Percentiles rank a stretch among this genome's conserved stretches.
These are phyloP conservation scores for Psylliodes chrysocephalus DNA, from an alignment of 2,888 invertebrate species.

Conservation along the genomic window DNA sequence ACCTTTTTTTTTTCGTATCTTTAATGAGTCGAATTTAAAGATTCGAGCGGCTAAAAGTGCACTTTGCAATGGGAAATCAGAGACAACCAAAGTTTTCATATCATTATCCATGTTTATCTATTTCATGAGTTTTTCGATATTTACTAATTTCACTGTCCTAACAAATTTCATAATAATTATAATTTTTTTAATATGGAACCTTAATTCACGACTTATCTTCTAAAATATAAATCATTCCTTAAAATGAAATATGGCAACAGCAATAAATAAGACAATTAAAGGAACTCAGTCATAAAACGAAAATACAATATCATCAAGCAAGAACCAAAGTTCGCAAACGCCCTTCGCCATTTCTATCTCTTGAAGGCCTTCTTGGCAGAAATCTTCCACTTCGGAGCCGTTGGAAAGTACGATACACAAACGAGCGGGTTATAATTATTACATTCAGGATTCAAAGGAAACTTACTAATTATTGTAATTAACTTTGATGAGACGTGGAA, in stretches of 20 bases:
- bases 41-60: too few species aligned
- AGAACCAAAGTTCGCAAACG: slow-evolving; percentile 16
- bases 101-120: too few species aligned
- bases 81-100: too few species aligned
- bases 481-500: slow-evolving; percentile 25
- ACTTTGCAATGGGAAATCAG: too few species aligned
- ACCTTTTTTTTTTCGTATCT: too few species aligned
- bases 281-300: slow-evolving; percentile 7
- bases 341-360: background rate
- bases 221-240: background rate
- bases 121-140: too few species aligned
- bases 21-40: too few species aligned
- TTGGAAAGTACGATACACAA: slow-evolving; percentile 26
- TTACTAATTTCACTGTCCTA: too few species aligned
- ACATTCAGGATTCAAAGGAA: slow-evolving; percentile 28
- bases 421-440: slow-evolving; percentile 28
- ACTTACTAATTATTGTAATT: slow-evolving; percentile 31
- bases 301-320: slow-evolving; percentile 22
- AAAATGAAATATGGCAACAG: background rate
- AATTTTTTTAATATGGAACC: too few species aligned
- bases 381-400: slow-evolving; percentile 17
- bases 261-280: slow-evolving; percentile 16
- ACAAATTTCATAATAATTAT: too few species aligned
- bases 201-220: too few species aligned
- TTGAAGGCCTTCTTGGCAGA: slow-evolving; percentile 1